phyloP scores from a whole-genome alignment of 2,113 vertebrate genomes.

The Tragelaphus strepsiceros region DNA sequence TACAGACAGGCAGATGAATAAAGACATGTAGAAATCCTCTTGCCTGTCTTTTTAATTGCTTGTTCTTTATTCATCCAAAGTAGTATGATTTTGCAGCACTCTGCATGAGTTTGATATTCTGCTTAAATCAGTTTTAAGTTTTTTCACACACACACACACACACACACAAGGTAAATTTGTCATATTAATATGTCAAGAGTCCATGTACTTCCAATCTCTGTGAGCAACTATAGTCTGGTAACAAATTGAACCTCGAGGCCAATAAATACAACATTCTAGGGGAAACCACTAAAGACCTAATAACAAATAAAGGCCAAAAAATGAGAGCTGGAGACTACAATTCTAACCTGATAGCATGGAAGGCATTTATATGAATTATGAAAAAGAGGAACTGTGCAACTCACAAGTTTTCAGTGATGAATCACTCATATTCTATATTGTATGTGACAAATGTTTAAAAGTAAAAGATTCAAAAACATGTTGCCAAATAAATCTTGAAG shows the following conservation, averaged over 20 bases:
- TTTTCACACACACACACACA: neutral
- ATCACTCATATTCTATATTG: neutral
- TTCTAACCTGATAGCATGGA: neutral
- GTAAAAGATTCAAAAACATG: neutral
- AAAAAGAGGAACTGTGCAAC: neutral
- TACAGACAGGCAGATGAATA: neutral
- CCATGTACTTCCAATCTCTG: neutral
- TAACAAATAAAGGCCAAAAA: neutral
- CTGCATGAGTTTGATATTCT: neutral
- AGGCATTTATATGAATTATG: neutral
- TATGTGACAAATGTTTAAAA: neutral
- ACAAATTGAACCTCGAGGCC: neutral
- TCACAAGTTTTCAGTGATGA: neutral
- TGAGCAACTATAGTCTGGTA: neutral
- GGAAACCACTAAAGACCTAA: neutral
- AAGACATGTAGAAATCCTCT: accelerated
- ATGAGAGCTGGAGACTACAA: neutral
- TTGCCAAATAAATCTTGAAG: neutral
- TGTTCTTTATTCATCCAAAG: neutral
- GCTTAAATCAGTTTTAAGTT: neutral
- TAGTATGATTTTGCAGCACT: neutral
- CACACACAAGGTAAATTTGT: neutral
- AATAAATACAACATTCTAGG: neutral
- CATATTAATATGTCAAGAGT: neutral
- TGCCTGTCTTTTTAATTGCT: neutral